These are phyloP conservation scores for Hippocampus kuda DNA, from an alignment of 2,797 vertebrate species.

Conservation along the genomic window DNA sequence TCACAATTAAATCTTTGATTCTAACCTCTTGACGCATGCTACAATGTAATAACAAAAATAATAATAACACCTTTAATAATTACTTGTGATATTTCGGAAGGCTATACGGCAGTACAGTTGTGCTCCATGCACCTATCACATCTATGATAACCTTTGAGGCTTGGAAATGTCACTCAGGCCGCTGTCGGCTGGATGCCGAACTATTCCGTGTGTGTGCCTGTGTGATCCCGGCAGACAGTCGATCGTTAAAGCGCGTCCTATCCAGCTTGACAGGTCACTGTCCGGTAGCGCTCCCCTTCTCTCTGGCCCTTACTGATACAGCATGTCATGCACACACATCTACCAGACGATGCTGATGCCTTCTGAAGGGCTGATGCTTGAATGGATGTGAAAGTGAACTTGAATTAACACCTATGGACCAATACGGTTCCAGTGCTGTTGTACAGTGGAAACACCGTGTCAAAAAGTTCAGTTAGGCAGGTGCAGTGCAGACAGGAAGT, in stretches of 20 bases:
- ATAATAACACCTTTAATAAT: constrained; percentile 20
- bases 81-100: constrained; percentile 36
- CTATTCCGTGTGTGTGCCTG: constrained; percentile 21
- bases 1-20: not conserved
- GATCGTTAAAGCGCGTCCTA: constrained; percentile 69
- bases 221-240: constrained; percentile 60
- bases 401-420: constrained; percentile 30
- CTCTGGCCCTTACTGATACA: constrained; percentile 57
- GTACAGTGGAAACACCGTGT: not conserved
- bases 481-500: not conserved
- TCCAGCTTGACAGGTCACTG: constrained; percentile 69
- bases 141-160: constrained; percentile 47
- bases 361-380: constrained; percentile 53
- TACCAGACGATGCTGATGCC: constrained; percentile 67
- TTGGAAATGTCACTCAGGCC: constrained; percentile 54
- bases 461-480: not conserved
- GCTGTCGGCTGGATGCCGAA: constrained; percentile 37
- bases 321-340: constrained; percentile 59
- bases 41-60: constrained; percentile 5
- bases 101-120: constrained; percentile 28
- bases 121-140: constrained; percentile 18
- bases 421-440: not conserved
- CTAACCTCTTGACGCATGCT: not conserved
- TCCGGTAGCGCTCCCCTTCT: constrained; percentile 62
- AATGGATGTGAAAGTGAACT: constrained; percentile 26